Percentiles rank a stretch among this genome's conserved stretches.
Conservation (phyloP, 2,797 vertebrate species). For the Paramormyrops hopkinsi region DNA sequence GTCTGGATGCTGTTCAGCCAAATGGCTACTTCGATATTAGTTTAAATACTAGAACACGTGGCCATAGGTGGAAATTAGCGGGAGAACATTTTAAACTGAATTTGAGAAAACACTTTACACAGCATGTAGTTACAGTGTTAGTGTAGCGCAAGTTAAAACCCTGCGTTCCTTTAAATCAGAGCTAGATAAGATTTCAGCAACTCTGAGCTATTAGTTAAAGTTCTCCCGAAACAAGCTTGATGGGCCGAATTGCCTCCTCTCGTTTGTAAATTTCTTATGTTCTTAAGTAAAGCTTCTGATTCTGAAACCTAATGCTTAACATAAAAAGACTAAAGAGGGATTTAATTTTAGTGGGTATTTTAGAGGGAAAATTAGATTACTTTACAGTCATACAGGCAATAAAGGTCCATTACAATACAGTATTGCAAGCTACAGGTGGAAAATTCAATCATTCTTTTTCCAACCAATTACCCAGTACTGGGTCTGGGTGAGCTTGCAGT, state of each 20-base stretch:
- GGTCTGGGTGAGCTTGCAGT: background rate
- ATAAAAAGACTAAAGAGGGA: background rate
- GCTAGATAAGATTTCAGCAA: background rate
- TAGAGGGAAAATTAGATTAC: background rate
- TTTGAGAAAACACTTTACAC: too few relatives aligned
- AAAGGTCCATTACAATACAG: background rate
- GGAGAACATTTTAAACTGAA: too few relatives aligned
- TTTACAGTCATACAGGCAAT: background rate
- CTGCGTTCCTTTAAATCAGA: too few relatives aligned
- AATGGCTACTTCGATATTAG: too few relatives aligned
- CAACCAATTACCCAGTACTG: background rate
- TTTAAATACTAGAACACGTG: too few relatives aligned
- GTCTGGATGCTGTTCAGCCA: too few relatives aligned
- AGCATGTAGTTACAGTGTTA: too few relatives aligned
- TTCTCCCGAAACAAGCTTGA: too few relatives aligned
- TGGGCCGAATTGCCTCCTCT: too few relatives aligned
- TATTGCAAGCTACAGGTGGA: background rate
- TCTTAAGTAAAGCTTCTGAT: background rate
- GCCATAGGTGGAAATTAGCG: too few relatives aligned
- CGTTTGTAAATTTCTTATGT: too few relatives aligned
- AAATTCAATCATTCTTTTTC: background rate
- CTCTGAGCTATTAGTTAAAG: background rate
- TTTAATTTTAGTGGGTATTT: background rate
- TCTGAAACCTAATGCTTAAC: background rate
- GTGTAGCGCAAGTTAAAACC: too few relatives aligned